Base-by-base conservation (phyloP, 2,113 vertebrate genomes). In the Siphamia tubifer region DNA sequence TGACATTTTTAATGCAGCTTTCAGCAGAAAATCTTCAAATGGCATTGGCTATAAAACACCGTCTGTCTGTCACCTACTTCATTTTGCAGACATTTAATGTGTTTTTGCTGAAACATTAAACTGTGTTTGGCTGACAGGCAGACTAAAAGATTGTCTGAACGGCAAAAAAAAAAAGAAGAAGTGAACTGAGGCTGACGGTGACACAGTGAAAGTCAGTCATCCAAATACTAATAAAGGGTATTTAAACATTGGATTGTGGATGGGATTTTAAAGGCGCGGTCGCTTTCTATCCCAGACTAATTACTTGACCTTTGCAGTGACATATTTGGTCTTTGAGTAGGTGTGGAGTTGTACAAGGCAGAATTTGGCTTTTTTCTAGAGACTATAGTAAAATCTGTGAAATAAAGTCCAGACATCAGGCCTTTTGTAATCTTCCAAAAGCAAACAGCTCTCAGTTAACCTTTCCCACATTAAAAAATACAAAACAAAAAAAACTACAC, bases 91-190 rank as follows among this genome's bases (percentile, higher is more conserved):
- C 31, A 40, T 61, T 66, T 68, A 27, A 42, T 53, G 6, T 40
- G 40, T 25, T 80, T 74, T 24, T 54, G 25, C 74, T 16, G 10
- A 54, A 51, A 23, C 20, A 5, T 39, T 58, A 27, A 58, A 55
- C 75, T 38, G 39, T 53, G 24, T 67, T 40, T 42, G 42, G 21
- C 38, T 65, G 42, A 64, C 68, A 52, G 45, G 38, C 47, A 28
- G 17, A 47, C 42, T 31, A 17, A 61, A 20, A 44, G 45, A 61
- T 65, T 8, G 49, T 48, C 54, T 31, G 38, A 62, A 28, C 15
- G 6, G 30, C 49, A 45, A 67, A 60, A 15, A 17, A 45, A 67
- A 60, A 15, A 17, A 5, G 36, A 17, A 36, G 1, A 21, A 49
- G 3, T 15, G 19, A 21, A 23, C 6, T 44, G 16, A 54, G 31